Base-by-base conservation (phyloP, 2,797 vertebrate genomes). In the Scleropages formosus region DNA sequence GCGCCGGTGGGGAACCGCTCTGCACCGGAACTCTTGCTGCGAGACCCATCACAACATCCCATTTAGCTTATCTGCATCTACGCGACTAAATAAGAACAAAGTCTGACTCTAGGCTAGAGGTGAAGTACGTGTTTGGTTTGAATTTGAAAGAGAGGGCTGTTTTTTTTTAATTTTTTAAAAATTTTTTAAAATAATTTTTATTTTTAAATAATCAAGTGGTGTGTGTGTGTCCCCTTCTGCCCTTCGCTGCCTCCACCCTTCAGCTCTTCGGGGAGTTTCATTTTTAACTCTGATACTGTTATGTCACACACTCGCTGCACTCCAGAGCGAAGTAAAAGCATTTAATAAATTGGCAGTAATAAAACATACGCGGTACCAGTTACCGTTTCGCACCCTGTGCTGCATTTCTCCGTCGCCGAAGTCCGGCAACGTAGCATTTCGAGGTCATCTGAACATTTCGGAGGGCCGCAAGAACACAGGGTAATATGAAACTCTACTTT, bases 1-100 rank as follows among this genome's bases (percentile, higher is more conserved):
- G n/a, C n/a, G n/a, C 80, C 78, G 75, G 75, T 79, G 74, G 76
- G 82, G 84, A 84, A 81, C 82, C 86, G 84, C 87, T 79, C 80
- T 81, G 75, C 79, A 39, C 59, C 69, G 73, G 49, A 26, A 31
- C 24, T 70, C 67, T 24, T 4, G 68, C 68, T n/a, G 68, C n/a
- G 68, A 56, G 24, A 56, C 82, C 81, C 81, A 82, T 75, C 85
- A 84, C 85, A 80, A 85, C 82, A 86, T 81, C 87, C 82, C 78
- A 83, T 85, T 84, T 80, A 77, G 80, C 84, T 86, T 88, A 83
- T 87, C 87, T 85, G 83, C 79, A 82, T 78, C 78, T 81, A 74
- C 77, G 84, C 79, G 82, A 75, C n/a, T 85, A 84, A 74, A 64
- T 74, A 60, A 77, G 70, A 76, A 60, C 46, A 74, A 81, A 76